A percentile compares a stretch with the other conserved stretches of the same genome.
Evolutionary conservation across 2,888 invertebrate genomes (phyloP).

Genomic region (Tachystola acroxantha): DNA sequence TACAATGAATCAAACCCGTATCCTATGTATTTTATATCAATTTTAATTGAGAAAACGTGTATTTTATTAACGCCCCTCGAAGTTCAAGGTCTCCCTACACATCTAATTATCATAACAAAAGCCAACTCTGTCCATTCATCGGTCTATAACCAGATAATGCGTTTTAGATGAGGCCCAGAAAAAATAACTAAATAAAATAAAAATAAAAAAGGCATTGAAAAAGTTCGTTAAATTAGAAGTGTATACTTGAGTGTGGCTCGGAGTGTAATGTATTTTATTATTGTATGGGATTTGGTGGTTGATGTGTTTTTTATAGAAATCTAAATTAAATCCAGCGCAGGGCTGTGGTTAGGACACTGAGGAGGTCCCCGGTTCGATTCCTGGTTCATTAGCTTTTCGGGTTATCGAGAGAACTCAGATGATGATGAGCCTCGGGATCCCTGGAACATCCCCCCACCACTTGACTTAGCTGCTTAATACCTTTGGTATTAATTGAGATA

Average conservation of each 20-base stretch:
- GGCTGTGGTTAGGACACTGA: no score
- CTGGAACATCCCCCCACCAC: no score
- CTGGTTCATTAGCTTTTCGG: no score
- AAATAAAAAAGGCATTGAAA: slow-evolving; percentile 2
- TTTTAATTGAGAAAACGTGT: slow-evolving; percentile 6
- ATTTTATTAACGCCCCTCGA: slow-evolving; percentile 9
- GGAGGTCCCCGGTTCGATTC: no score
- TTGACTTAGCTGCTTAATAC: no score
- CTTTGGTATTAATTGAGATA: no score
- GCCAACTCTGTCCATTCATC: slow-evolving; percentile 12
- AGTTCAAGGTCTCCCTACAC: slow-evolving; percentile 14
- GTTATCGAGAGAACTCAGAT: no score
- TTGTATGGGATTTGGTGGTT: background rate
- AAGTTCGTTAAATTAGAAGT: no score
- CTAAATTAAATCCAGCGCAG: no score
- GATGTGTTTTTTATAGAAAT: background rate
- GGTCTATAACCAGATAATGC: slow-evolving; percentile 29
- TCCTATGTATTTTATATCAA: background rate
- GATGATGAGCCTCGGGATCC: no score
- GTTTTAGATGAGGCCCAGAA: slow-evolving; percentile 39
- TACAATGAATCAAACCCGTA: background rate
- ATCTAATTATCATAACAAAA: slow-evolving; percentile 26
- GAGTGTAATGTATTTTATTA: background rate
- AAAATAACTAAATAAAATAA: slow-evolving; percentile 19
- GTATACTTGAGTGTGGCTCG: background rate